Evolutionary conservation across 2,113 vertebrate genomes (phyloP).

Genomic region (Callionymus lyra): DNA sequence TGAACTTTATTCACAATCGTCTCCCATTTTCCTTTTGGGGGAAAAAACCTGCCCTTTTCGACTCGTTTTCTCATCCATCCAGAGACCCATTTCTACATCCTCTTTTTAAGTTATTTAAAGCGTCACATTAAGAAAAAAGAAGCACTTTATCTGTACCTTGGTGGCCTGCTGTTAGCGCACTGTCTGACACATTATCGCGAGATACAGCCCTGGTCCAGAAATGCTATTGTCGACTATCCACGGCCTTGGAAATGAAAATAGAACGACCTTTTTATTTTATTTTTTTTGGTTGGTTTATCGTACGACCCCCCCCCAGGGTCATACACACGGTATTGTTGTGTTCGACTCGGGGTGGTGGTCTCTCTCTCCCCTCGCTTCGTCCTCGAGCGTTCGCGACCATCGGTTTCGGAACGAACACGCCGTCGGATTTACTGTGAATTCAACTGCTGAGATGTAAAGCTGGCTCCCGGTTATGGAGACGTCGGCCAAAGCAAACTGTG

Average conservation of each 20-base stretch:
- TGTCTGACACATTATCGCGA: slow-evolving; percentile 58
- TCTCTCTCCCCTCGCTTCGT: slow-evolving; percentile 24
- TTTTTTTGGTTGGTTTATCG: slow-evolving; percentile 11
- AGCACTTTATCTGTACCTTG: slow-evolving; percentile 78
- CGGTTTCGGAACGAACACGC: slow-evolving; percentile 30
- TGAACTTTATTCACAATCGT: slow-evolving; percentile 21
- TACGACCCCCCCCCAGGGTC: slow-evolving; percentile 41
- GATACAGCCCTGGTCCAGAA: slow-evolving; percentile 49
- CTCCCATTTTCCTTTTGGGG: too few species aligned
- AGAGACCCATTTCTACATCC: slow-evolving; percentile 43
- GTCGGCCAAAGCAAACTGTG: slow-evolving; percentile 18
- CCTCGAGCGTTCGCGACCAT: slow-evolving; percentile 30
- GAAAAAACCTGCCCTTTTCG: too few species aligned
- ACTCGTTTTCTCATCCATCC: slow-evolving; percentile 10
- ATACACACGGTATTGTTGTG: slow-evolving; percentile 62
- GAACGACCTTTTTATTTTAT: slow-evolving; percentile 7
- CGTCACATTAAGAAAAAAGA: slow-evolving; percentile 56
- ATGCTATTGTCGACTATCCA: slow-evolving; percentile 51
- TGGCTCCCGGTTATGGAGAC: slow-evolving; percentile 28
- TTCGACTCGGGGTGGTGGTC: slow-evolving; percentile 36
- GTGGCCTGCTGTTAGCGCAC: slow-evolving; percentile 73
- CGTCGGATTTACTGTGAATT: slow-evolving; percentile 68
- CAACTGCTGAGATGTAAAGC: slow-evolving; percentile 39
- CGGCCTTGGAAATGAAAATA: slow-evolving; percentile 50
- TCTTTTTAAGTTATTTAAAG: slow-evolving; percentile 73